phyloP scores from a whole-genome alignment of 2,113 vertebrate species.

The Ageneiosus marmoratus region DNA sequence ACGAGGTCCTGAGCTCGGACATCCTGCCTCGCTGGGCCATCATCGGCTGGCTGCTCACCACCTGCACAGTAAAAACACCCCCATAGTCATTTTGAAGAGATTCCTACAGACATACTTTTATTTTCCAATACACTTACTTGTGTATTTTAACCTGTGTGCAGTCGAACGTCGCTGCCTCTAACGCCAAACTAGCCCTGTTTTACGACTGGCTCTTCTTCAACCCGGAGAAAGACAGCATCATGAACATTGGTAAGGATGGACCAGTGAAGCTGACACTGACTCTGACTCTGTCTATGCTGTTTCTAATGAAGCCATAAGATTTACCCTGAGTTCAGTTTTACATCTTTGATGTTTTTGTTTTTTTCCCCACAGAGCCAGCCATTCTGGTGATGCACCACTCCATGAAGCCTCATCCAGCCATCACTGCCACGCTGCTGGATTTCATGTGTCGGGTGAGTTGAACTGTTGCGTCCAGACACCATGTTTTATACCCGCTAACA shows the following conservation, averaged over 20 bases:
- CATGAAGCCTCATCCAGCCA: constrained; percentile 98
- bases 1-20: constrained; percentile 95
- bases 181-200: constrained; percentile 95
- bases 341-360: neutral
- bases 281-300: neutral
- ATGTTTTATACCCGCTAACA: neutral
- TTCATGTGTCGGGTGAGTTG: constrained; percentile 94
- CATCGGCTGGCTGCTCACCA: constrained; percentile 96
- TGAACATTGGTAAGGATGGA: constrained; percentile 88
- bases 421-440: constrained; percentile 94
- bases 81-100: neutral
- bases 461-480: neutral
- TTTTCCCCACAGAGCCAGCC: constrained; percentile 80
- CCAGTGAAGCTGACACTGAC: too few species aligned
- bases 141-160: constrained; percentile 51
- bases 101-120: neutral
- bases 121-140: too few species aligned
- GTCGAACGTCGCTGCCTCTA: constrained; percentile 96
- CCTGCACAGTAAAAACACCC: constrained; percentile 84
- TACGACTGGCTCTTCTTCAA: constrained; percentile 99
- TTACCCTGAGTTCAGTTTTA: too few species aligned
- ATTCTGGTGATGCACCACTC: constrained; percentile 99
- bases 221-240: constrained; percentile 98
- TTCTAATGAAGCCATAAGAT: neutral
- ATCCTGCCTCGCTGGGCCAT: constrained; percentile 98